Conservation (phyloP, 2,113 vertebrate genomes). For the Aphelocoma coerulescens region DNA sequence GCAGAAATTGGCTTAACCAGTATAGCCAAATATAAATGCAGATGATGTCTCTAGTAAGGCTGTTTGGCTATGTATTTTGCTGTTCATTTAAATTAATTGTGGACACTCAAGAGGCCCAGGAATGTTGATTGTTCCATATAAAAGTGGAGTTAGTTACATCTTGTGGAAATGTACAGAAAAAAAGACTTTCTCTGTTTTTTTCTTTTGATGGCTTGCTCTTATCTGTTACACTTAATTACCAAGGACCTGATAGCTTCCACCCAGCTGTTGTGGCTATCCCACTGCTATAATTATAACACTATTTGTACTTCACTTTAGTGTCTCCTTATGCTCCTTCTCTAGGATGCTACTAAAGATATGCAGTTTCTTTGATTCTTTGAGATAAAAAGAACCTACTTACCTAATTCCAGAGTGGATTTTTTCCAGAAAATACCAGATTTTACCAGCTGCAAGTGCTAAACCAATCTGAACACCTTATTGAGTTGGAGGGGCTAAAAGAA, state of each 20-base stretch:
- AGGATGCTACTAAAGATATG: not conserved
- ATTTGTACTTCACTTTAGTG: not conserved
- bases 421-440: not conserved
- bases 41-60: not conserved
- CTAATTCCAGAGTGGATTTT: not conserved
- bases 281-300: not conserved
- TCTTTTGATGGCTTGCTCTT: not conserved
- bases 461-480: not conserved
- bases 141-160: not conserved
- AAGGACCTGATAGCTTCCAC: not conserved
- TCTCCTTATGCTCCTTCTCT: not conserved
- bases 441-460: not conserved
- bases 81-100: not conserved
- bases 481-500: not conserved
- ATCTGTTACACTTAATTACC: not conserved
- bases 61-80: not conserved
- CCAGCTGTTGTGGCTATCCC: not conserved
- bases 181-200: not conserved
- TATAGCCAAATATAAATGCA: not conserved
- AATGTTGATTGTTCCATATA: not conserved
- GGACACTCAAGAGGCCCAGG: not conserved
- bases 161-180: not conserved
- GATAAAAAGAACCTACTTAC: not conserved
- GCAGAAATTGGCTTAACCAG: not conserved
- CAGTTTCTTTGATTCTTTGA: not conserved